phyloP scores from a whole-genome alignment of 2,797 vertebrate genomes.

The Nyctibius grandis region DNA sequence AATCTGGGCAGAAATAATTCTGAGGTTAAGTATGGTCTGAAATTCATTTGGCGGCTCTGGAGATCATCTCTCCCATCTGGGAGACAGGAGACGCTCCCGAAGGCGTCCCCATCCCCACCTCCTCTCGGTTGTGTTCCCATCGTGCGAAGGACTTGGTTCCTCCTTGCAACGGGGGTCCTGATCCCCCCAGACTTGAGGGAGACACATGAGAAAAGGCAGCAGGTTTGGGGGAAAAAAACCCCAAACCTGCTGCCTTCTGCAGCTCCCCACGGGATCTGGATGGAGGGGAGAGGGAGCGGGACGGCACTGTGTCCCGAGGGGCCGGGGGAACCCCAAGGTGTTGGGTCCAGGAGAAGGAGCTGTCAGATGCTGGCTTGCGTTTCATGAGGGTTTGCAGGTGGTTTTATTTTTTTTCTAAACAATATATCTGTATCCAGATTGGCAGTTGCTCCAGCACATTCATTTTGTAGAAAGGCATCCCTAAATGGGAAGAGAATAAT shows the following conservation, averaged over 20 bases:
- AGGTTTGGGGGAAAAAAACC: fast-evolving
- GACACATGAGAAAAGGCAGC: not conserved
- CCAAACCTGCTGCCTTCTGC: not conserved
- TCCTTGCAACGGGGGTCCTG: too few species aligned
- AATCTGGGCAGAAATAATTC: not conserved
- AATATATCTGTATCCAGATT: not conserved
- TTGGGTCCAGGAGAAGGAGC: not conserved
- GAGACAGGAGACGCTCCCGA: too few species aligned
- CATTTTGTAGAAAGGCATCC: constrained; percentile 25
- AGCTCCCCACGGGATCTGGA: fast-evolving
- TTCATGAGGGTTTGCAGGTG: not conserved
- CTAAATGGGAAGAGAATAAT: constrained; percentile 40
- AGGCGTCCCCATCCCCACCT: not conserved
- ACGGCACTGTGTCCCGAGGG: not conserved
- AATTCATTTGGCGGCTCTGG: not conserved
- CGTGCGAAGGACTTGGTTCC: not conserved
- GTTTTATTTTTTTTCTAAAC: not conserved
- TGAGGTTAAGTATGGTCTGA: not conserved
- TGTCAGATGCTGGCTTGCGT: fast-evolving
- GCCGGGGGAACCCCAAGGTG: fast-evolving
- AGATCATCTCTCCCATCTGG: not conserved
- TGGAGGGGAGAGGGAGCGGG: not conserved
- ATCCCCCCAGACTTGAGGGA: not conserved
- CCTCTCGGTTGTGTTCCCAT: fast-evolving
- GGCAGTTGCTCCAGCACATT: constrained; percentile 21